Conservation (phyloP, 2,113 vertebrate genomes). For the Acanthisitta chloris region DNA sequence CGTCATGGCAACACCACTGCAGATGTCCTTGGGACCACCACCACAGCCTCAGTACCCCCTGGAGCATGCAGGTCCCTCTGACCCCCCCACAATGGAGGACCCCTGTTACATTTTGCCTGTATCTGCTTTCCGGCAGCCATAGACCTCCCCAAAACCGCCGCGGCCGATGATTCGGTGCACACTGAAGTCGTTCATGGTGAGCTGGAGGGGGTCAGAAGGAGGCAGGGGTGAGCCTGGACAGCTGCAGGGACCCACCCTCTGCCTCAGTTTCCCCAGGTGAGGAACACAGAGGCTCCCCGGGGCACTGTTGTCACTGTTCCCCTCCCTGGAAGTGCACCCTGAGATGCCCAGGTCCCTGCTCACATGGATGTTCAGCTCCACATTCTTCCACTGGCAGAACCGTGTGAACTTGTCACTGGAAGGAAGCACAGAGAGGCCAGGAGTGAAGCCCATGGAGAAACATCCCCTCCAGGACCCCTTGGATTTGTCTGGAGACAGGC, state of each 20-base stretch:
- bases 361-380: slow-evolving; percentile 81
- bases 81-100: accelerated
- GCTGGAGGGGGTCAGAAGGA: slow-evolving; percentile 5
- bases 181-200: slow-evolving; percentile 81
- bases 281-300: neutral
- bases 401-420: slow-evolving; percentile 78
- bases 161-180: slow-evolving; percentile 81
- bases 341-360: neutral
- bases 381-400: slow-evolving; percentile 82
- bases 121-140: slow-evolving; percentile 78
- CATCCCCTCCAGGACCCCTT: neutral
- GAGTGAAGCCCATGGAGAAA: neutral
- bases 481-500: neutral
- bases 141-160: slow-evolving; percentile 77
- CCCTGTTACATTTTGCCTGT: slow-evolving; percentile 76
- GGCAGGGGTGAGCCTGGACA: neutral
- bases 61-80: accelerated
- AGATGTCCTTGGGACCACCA: neutral
- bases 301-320: too few relatives aligned
- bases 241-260: accelerated
- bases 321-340: neutral
- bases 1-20: accelerated
- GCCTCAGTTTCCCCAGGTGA: neutral
- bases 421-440: neutral
- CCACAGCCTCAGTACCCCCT: neutral